Conservation (phyloP, 1,140 invertebrate genomes). For the Drosophila sp. region DNA sequence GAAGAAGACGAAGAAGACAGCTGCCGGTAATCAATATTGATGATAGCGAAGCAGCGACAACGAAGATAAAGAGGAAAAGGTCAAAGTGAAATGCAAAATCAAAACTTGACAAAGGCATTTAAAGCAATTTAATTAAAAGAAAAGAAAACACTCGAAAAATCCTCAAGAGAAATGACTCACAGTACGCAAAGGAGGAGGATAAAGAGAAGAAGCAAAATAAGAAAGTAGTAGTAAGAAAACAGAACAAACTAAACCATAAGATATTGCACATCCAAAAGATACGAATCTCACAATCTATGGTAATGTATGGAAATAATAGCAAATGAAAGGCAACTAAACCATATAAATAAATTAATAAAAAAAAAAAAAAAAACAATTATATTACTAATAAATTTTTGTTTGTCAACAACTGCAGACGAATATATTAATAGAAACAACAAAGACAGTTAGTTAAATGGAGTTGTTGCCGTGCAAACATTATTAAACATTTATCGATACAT, state of each 20-base stretch:
- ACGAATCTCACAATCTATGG: slow-evolving; percentile 12
- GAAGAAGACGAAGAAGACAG: slow-evolving; percentile 65
- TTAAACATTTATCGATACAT: slow-evolving; percentile 22
- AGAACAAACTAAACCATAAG: slow-evolving; percentile 37
- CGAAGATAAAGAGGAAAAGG: slow-evolving; percentile 63
- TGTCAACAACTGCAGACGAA: slow-evolving; percentile 30
- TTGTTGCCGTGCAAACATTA: slow-evolving; percentile 2
- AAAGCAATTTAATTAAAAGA: slow-evolving; percentile 65
- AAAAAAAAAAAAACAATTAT: background rate
- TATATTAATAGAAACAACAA: background rate
- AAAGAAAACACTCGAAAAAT: background rate
- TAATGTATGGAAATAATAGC: slow-evolving; percentile 15
- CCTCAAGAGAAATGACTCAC: slow-evolving; percentile 25
- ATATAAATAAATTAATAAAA: slow-evolving; percentile 17
- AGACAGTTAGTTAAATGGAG: slow-evolving; percentile 1
- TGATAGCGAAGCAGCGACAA: slow-evolving; percentile 63
- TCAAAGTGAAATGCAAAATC: slow-evolving; percentile 54
- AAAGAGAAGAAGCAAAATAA: background rate
- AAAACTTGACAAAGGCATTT: slow-evolving; percentile 45
- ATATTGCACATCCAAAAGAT: slow-evolving; percentile 41
- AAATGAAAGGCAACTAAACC: slow-evolving; percentile 7
- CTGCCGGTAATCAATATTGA: slow-evolving; percentile 83
- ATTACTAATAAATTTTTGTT: slow-evolving; percentile 22
- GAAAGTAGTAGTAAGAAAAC: slow-evolving; percentile 2
- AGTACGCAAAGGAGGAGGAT: slow-evolving; percentile 10